Conservation (phyloP, 2,797 vertebrate genomes). For the Acanthurus tractus region DNA sequence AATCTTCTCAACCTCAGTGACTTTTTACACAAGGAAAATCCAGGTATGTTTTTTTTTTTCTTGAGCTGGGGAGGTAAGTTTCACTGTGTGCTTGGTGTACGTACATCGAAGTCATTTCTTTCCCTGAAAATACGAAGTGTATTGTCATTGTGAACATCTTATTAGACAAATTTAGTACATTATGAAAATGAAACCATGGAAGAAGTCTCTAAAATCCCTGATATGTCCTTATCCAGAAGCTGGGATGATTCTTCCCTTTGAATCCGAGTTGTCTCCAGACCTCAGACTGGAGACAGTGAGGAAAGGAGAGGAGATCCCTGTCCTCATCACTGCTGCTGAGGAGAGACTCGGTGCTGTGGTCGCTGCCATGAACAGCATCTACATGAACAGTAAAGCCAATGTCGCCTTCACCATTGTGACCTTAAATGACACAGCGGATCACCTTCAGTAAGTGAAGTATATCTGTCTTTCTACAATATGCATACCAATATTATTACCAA, state of each 20-base stretch:
- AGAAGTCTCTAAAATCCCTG: background rate
- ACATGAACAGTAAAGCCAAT: constrained; percentile 90
- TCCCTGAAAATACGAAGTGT: background rate
- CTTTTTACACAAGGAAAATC: constrained; percentile 89
- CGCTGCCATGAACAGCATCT: constrained; percentile 94
- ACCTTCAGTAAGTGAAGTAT: constrained; percentile 88
- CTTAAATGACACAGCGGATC: constrained; percentile 90
- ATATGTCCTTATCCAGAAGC: constrained; percentile 69
- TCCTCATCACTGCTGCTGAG: constrained; percentile 93
- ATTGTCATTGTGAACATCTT: background rate
- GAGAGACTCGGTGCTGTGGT: constrained; percentile 93
- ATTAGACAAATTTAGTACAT: background rate
- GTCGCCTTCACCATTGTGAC: constrained; percentile 94
- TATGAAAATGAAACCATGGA: background rate
- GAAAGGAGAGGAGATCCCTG: constrained; percentile 89
- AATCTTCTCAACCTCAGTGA: constrained; percentile 95
- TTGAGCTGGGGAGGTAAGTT: background rate
- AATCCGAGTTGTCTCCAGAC: constrained; percentile 87
- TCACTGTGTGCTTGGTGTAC: background rate
- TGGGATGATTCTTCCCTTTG: constrained; percentile 81
- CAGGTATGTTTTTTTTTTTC: constrained; percentile 82
- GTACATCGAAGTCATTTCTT: no score
- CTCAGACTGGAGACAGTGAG: constrained; percentile 61
- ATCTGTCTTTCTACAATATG: background rate
- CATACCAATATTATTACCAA: background rate